These are phyloP conservation scores for Pluvialis apricaria DNA, from an alignment of 2,113 vertebrate genomes.

Conservation along the genomic window DNA sequence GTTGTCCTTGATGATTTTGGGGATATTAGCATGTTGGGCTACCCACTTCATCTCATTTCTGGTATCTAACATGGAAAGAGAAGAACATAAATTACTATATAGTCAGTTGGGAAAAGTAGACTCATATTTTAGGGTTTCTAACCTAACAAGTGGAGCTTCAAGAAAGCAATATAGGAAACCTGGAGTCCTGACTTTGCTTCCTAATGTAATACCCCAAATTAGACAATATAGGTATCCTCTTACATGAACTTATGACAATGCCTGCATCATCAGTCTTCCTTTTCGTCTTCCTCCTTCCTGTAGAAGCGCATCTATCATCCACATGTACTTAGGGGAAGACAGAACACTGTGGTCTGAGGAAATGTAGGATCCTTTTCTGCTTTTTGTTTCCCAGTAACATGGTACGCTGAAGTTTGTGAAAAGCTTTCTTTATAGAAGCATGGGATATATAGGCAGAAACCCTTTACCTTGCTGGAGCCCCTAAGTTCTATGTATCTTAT, in stretches of 20 bases:
- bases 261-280: neutral
- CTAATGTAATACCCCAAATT: neutral
- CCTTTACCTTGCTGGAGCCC: neutral
- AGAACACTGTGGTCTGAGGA: neutral
- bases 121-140: neutral
- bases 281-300: neutral
- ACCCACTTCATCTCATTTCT: neutral
- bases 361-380: neutral
- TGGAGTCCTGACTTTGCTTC: neutral
- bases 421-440: neutral
- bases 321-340: neutral
- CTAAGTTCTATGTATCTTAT: neutral
- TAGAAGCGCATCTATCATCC: neutral
- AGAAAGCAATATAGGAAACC: neutral
- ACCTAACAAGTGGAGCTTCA: neutral
- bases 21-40: neutral
- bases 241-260: neutral
- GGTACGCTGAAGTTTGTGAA: neutral
- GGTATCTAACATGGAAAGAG: neutral
- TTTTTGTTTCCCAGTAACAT: neutral
- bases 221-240: neutral
- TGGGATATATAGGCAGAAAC: neutral
- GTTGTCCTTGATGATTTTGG: neutral
- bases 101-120: neutral
- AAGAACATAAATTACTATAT: neutral